Base-by-base conservation (phyloP, 2,888 invertebrate genomes). In the Brassicogethes aeneus region DNA sequence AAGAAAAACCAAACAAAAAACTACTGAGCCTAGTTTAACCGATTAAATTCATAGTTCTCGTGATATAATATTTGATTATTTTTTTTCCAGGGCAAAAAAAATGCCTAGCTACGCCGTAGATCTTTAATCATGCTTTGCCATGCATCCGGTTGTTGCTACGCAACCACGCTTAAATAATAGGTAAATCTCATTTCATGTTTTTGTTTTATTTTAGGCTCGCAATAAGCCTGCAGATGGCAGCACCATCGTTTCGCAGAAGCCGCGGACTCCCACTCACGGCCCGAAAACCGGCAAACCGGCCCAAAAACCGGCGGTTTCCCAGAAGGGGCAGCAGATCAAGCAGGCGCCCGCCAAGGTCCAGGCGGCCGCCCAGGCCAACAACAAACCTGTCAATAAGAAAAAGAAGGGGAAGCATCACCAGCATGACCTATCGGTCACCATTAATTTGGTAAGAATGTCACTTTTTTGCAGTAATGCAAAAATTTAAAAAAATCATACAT, bases 221-320 rank as follows among this genome's bases (percentile, higher is more conserved):
- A 85, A 84, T 71, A 87, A 87, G 70, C 84, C 86, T 39, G 82
- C 82, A 1, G 86, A 87, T 59, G 86, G 85, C 8, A 80, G 82
- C 30, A 47, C 43, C 2, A 83, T 83, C 52, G 81, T 80, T 44
- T 79, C 78, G 52, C 83, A 83, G 64, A 85, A 84, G 64, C 80
- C 80, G 51, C 79, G 82, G 60, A 76, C 76, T 39, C 74, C 72
- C 5, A 72, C 73, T 8, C 72, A 75, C 1, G 75, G 74, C 10
- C 70, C 72, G 41, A 77, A 76, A 54, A 66, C 64, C 44, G 69
- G 70, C 42, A 74, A 77, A 53, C 69, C 82, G 2, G 76, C 77
- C 65, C 79, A 79, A 52, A 83, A 84, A 57, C 81, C 81, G 0
- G 75, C 79, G 34, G 80, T 80, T 0, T 74, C 80, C 30, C 85